Conservation (phyloP, 2,113 vertebrate species). For the Sylvietta virens region DNA sequence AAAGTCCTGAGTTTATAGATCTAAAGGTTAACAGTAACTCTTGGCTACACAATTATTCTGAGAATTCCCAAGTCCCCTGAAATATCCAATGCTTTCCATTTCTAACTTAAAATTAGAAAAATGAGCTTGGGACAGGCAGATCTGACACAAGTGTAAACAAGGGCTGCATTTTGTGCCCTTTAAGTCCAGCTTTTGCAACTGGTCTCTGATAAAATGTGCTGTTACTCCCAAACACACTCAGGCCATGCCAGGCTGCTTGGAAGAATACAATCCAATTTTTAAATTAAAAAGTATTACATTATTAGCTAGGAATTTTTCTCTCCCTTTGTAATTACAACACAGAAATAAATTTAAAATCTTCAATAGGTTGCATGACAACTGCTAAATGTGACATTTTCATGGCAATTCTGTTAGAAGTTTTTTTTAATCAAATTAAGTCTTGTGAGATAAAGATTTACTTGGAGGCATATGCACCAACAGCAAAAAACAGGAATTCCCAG, state of each 20-base stretch:
- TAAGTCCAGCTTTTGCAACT: background rate
- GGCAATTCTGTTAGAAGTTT: background rate
- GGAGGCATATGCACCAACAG: background rate
- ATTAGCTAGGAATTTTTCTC: background rate
- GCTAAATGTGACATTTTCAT: background rate
- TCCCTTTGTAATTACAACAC: background rate
- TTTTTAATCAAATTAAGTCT: background rate
- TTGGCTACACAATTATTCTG: background rate
- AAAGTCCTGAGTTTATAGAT: background rate
- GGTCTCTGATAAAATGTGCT: background rate
- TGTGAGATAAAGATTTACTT: background rate
- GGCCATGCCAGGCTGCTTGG: background rate
- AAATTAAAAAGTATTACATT: background rate
- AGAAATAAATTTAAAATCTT: background rate
- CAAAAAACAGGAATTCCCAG: background rate
- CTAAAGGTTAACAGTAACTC: slow-evolving; percentile 3
- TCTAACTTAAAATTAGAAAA: background rate
- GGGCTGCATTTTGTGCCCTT: background rate
- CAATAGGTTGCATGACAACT: background rate
- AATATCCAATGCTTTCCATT: background rate
- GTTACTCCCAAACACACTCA: background rate
- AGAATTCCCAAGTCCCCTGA: background rate
- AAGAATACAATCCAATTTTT: background rate
- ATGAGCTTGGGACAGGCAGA: background rate
- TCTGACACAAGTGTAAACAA: background rate